Evolutionary conservation across 1,140 invertebrate species (phyloP), one percentile per base, ranked within the genome.

Genomic region (Episyrphus balteatus): DNA sequence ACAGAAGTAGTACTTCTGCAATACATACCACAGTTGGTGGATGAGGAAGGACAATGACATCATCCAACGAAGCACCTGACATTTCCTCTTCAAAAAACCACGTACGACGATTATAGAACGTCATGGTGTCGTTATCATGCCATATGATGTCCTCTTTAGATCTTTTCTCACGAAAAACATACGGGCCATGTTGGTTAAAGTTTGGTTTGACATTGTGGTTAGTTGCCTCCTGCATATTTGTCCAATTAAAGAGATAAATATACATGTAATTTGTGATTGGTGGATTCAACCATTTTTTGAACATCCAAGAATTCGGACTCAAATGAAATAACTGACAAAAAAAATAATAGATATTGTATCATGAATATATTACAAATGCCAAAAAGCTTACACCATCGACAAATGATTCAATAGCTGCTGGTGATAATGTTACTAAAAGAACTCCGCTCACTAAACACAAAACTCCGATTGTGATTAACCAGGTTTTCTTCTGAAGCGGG

Each of bases 171-270:
- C 64, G 59, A 48, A 72, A 81, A 1, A 75, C 73, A 48, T 80
- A 81, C 0, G 79, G 78, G 2, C 78, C 79, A 55, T 81, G 59
- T 68, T 84, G 76, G 37, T 73, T 66, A 47, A 84, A 78, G 30
- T 76, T 66, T 2, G 82, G 82, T 56, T 82, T 85, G 0, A 70
- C 66, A 2, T 51, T 51, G 11, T 52, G 39, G 31, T 71, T 62
- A 3, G 66, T 58, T 15, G 80, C 74, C 17, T 78, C 63, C 10
- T 79, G 61, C 1, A 78, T 62, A 68, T 90, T 89, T 1, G 84
- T 88, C 84, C 85, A 88, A 66, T 90, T 88, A 57, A 83, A 90
- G 18, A 89, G 69, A 65, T 82, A 81, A 49, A 88, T 70, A 41
- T 80, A 77, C 30, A 88, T 75, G 54, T 79, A 82, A 62, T 88